Evolutionary conservation across 2,888 invertebrate species (phyloP).

Genomic region (Tetheella fluctuosa): DNA sequence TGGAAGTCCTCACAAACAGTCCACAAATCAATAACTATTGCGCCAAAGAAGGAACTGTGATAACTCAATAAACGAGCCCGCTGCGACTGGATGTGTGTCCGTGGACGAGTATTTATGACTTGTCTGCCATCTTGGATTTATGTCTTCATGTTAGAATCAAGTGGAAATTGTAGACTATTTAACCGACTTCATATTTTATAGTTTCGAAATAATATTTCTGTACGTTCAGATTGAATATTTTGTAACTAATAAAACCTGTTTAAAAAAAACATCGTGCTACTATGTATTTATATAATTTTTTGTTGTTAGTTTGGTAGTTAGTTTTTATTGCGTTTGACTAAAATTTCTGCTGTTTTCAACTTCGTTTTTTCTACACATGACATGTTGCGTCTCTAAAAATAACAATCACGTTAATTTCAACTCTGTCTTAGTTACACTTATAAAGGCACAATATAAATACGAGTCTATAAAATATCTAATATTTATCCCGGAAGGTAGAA

Average conservation of each 20-base stretch:
- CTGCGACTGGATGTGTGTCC: conserved; percentile 32
- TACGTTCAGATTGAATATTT: not conserved
- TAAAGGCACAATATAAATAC: conserved; percentile 4
- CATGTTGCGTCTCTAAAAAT: too few species aligned
- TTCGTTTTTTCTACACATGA: too few species aligned
- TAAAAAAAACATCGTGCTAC: not conserved
- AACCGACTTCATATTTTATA: too few species aligned
- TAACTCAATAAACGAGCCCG: conserved; percentile 55
- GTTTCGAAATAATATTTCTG: not conserved
- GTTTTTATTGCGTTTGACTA: too few species aligned
- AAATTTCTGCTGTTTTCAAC: too few species aligned
- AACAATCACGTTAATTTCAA: not conserved
- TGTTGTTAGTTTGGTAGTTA: too few species aligned
- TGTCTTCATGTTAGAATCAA: conserved; percentile 13
- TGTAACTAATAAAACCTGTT: not conserved
- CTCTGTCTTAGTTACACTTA: too few species aligned
- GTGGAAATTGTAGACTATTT: conserved; percentile 1
- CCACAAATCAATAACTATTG: conserved; percentile 16
- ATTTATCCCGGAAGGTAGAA: conserved; percentile 43
- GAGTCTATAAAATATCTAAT: conserved; percentile 10
- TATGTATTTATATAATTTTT: too few species aligned
- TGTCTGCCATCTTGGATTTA: conserved; percentile 47
- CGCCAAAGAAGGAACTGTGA: conserved; percentile 34
- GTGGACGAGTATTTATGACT: conserved; percentile 44
- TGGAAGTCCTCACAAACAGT: conserved; percentile 33